These are phyloP conservation scores for Pelecanoides urinatrix DNA, from an alignment of 2,113 vertebrate genomes.

Conservation along the genomic window DNA sequence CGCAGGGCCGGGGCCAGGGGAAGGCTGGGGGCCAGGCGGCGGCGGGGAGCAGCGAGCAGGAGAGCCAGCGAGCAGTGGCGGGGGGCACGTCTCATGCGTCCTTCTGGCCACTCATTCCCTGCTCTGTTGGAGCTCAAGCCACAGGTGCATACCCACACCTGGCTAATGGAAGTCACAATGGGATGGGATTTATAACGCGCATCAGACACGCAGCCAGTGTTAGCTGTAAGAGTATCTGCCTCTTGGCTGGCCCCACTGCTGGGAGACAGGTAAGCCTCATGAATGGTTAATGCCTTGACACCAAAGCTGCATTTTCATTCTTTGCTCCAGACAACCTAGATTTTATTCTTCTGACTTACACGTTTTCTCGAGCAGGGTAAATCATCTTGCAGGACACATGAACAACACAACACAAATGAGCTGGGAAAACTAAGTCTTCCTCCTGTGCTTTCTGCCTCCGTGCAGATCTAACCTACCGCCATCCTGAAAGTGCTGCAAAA, in stretches of 20 bases:
- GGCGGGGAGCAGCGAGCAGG: background rate
- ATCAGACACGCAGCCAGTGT: background rate
- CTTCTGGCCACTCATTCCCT: background rate
- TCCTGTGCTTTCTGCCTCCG: background rate
- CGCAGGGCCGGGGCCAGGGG: background rate
- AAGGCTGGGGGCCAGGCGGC: background rate
- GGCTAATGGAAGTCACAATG: background rate
- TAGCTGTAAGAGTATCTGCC: background rate
- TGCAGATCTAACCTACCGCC: background rate
- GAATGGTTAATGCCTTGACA: slow-evolving; percentile 16
- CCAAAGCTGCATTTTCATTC: background rate
- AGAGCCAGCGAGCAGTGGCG: rapidly evolving
- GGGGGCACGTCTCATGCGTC: background rate
- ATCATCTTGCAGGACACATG: background rate
- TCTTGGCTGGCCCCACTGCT: background rate
- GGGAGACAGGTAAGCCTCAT: slow-evolving; percentile 9
- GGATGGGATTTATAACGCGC: background rate
- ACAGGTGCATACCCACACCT: background rate
- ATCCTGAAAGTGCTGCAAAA: background rate
- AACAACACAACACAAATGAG: background rate
- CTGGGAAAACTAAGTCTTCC: background rate
- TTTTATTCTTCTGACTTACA: background rate
- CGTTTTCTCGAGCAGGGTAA: background rate
- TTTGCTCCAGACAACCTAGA: background rate
- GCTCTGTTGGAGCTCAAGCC: background rate